Evolutionary conservation across 2,888 invertebrate genomes (phyloP).

Genomic region (Malachius bipustulatus): DNA sequence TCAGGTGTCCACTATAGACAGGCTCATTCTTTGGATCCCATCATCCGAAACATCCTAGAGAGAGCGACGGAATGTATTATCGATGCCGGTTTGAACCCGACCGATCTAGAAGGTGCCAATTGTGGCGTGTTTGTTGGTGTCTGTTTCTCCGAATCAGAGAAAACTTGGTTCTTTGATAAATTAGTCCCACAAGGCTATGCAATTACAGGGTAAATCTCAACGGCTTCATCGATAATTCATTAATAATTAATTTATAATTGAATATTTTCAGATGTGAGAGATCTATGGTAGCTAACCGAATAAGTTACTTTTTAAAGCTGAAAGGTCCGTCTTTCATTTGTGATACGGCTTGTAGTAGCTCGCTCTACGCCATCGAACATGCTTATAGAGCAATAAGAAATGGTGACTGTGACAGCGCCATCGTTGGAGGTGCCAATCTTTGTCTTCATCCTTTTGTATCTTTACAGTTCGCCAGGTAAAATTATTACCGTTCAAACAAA

Average conservation of each 20-base stretch:
- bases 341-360: slow-evolving; percentile 94
- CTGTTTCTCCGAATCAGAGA: slow-evolving; percentile 66
- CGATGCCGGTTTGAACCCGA: slow-evolving; percentile 56
- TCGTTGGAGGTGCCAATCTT: slow-evolving; percentile 80
- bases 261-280: slow-evolving; percentile 54
- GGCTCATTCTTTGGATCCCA: slow-evolving; percentile 43
- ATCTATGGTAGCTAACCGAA: slow-evolving; percentile 83
- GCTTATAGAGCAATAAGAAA: slow-evolving; percentile 64
- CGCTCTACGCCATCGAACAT: slow-evolving; percentile 75
- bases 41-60: slow-evolving; percentile 47
- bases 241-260: not conserved
- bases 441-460: slow-evolving; percentile 81
- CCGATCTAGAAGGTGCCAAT: slow-evolving; percentile 54
- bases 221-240: too few relatives aligned
- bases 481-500: too few relatives aligned
- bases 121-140: slow-evolving; percentile 73
- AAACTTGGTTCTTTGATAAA: slow-evolving; percentile 60
- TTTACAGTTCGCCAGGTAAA: slow-evolving; percentile 70
- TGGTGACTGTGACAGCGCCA: slow-evolving; percentile 77
- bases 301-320: slow-evolving; percentile 79
- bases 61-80: slow-evolving; percentile 47
- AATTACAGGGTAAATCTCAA: slow-evolving; percentile 41
- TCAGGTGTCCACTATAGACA: slow-evolving; percentile 45
- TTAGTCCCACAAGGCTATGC: slow-evolving; percentile 44
- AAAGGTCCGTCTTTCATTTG: slow-evolving; percentile 80